Base-by-base conservation (phyloP, 2,888 invertebrate species). In the Apotomis capreana region DNA sequence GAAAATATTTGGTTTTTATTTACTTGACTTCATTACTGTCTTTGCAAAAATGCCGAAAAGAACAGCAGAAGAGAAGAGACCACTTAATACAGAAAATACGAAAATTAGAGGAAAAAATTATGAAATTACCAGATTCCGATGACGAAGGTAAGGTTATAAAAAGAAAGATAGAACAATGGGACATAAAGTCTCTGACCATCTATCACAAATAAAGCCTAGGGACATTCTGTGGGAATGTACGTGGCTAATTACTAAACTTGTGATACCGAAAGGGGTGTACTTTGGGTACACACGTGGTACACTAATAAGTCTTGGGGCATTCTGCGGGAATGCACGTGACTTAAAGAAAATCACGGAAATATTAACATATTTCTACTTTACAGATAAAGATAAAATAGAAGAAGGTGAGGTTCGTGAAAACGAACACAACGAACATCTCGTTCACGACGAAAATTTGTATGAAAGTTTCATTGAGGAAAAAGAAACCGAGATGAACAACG, bases 1-100 rank as follows among this genome's bases (percentile, higher is more conserved):
- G 40, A 40, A 40, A 40, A 40, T 40, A 40, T 40, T 40, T 40
- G 40, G 40, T 40, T 40, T 40, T 40, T 1, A 15, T 15, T 40
- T 40, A 40, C 6, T 40, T 40, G 40, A 40, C 6, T 40, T 6
- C 4, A 40, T 4, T 40, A 6, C 40, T 40, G 40, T 40, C 6
- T 40, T 40, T 40, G 4, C 6, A 52, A 52, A 52, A n/a, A 52
- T 52, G 52, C 12, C 12, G 52, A 52, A 52, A n/a, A 10, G 52
- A 52, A 52, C 52, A 52, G 52, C 52, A 52, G 52, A 52, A 52
- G 52, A 52, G n/a, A 52, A 52, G n/a, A 52, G 52, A 3, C n/a
- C 52, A 52, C n/a, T 52, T 52, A 52, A 4, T 52, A n/a, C 5
- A 52, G 10, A 52, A 52, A 52, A 10, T 52, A 52, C 10, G 52